Base-by-base conservation (phyloP, 2,113 vertebrate genomes). In the Turdus rufiventris region DNA sequence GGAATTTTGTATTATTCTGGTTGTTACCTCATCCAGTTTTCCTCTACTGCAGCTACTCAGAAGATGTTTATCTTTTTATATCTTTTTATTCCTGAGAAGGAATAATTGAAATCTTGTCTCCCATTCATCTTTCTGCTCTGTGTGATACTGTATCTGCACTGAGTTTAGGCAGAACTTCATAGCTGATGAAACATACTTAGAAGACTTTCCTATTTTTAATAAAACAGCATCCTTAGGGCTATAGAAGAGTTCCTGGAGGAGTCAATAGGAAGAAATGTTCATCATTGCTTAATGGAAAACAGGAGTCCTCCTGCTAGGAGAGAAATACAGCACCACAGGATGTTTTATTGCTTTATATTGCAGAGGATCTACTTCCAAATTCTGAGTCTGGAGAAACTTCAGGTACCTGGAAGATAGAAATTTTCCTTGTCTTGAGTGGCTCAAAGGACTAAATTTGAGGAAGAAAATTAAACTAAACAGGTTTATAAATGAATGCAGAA, bases 121-220 rank as follows among this genome's bases (percentile, higher is more conserved):
- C n/a, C 8, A 29, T 91, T 94, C 57, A 42, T 93, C 40, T 79
- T 48, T 61, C 50, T 76, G 67, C 90, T 91, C 60, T 53, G 65
- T 91, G 50, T 75, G 88, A 29, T 89, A 40, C 79, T 40, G 10
- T 0, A 2, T 77, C 38, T 92, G 60, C 29, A 26, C 68, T 92
- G 77, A 75, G n/a, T 60, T 84, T 33, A 89, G 72, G 40, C 50
- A 88, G 65, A 95, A 72, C 31, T 89, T 84, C 53, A 67, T 56
- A 84, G 40, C 40, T 92, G 56, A 67, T 88, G 20, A 58, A 85
- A 74, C 28, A 71, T 34, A 71, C 21, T 43, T 92, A 9, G 21
- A 86, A 47, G 53, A 57, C 93, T 95, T 95, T 95, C 76, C 31
- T 77, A 36, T 68, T 95, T 90, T 74, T 91, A 92, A 48, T 92